These are phyloP conservation scores for Rotaria socialis DNA, from an alignment of 2,888 invertebrate species.

Conservation along the genomic window DNA sequence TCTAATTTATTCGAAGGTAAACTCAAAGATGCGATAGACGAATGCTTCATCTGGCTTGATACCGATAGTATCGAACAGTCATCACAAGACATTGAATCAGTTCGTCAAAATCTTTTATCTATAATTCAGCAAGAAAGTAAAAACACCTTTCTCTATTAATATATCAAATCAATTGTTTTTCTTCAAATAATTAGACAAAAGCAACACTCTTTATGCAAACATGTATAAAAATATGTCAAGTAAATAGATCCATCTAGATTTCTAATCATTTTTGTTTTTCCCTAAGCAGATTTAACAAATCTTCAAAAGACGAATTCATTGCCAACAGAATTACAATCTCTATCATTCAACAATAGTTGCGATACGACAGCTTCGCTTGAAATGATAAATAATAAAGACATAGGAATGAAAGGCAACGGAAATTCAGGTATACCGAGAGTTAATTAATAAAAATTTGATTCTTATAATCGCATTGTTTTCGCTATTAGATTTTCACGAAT, in stretches of 20 bases:
- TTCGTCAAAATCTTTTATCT: background rate
- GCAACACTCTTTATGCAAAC: background rate
- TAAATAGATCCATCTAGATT: background rate
- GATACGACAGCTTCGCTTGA: background rate
- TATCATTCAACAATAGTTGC: background rate
- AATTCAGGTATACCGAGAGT: background rate
- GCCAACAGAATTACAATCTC: background rate
- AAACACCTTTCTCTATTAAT: background rate
- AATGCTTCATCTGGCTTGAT: background rate
- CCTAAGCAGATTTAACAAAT: background rate
- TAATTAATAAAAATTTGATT: no score
- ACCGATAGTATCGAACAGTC: background rate
- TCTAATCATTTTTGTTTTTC: background rate
- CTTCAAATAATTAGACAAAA: background rate
- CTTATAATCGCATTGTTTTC: background rate
- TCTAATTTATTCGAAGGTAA: background rate
- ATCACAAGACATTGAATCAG: background rate
- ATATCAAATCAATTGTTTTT: background rate
- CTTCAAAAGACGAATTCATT: slow-evolving; percentile 6
- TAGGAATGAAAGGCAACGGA: background rate
- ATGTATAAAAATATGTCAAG: slow-evolving; percentile 8
- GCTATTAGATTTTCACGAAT: background rate
- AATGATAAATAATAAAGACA: background rate
- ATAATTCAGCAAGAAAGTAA: background rate
- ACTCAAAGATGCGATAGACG: background rate